Base-by-base conservation (phyloP, 1,140 invertebrate species). In the Drosophila virilis region DNA sequence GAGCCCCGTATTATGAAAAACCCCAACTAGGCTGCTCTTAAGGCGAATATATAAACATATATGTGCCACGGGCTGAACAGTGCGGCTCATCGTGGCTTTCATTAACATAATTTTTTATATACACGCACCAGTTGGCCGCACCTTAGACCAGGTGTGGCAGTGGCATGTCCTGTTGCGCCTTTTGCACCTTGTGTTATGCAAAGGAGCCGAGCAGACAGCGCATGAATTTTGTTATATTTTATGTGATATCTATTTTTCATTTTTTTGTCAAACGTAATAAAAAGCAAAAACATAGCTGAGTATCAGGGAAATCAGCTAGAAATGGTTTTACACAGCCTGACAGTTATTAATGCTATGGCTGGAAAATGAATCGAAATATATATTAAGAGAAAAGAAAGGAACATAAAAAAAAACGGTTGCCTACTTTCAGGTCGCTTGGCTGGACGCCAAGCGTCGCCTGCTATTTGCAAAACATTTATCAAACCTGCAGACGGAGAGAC, bases 21-120 rank as follows among this genome's bases (percentile, higher is more conserved):
- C 4, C 22, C 22, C 22, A 28, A 28, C 22, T 32, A 6, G 15
- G 13, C 3, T 12, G 6, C 32, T 13, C 32, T 13, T 33, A 32
- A 71, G 22, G 12, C 13, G n/a, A 33, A 35, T 54, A 13, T 33
- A 13, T n/a, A 9, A 28, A 9, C 12, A 22, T n/a, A 35, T 13
- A 15, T 46, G 33, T 37, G 61, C 22, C 22, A 28, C 22, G 22
- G 22, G 22, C 22, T 17, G 42, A 7, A 7, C 6, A 8, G 48
- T 35, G 46, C 10, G 40, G 28, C 13, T 54, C 55, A 60, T 13
- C 17, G 51, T 66, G 74, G 68, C 74, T 62, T 79, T 88, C 80
- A 86, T 86, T 86, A 88, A 79, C 79, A 86, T 86, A 86, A 88
- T 86, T 88, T 88, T 79, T 77, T 62, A 83, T 83, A 83, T 77